A percentile compares a stretch with the other conserved stretches of the same genome.
phyloP scores from a whole-genome alignment of 92 coral and sea anemone genomes.

The Meandrina meandrites region DNA sequence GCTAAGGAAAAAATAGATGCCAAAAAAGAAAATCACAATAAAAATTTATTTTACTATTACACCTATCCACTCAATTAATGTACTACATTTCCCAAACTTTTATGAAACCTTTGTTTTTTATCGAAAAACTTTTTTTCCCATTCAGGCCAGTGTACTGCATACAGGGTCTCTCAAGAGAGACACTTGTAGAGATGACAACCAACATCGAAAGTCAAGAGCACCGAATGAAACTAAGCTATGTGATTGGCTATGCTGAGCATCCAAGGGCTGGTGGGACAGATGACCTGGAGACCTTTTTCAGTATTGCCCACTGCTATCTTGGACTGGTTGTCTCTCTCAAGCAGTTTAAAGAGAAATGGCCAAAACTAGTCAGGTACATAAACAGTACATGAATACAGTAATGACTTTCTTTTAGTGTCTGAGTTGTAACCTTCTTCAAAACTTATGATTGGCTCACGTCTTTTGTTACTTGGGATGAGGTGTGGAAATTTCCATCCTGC shows the following conservation, averaged over 20 bases:
- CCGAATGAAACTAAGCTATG: constrained; percentile 1
- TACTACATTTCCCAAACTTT: no score
- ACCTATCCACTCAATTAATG: no score
- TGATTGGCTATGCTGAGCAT: constrained; percentile 54
- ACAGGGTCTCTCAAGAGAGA: constrained; percentile 40
- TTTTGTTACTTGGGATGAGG: no score
- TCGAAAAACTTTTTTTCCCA: not conserved
- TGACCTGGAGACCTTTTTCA: constrained; percentile 57
- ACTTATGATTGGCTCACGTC: no score
- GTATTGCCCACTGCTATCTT: constrained; percentile 44
- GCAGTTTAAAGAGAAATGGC: constrained; percentile 61
- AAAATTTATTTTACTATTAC: no score
- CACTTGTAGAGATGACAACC: constrained; percentile 35
- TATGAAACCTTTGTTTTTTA: no score
- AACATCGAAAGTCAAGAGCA: constrained; percentile 51
- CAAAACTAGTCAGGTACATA: constrained; percentile 40
- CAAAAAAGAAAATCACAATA: no score
- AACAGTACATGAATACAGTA: not conserved
- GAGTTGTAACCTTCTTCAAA: no score
- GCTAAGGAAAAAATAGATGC: no score
- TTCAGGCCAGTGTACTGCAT: constrained; percentile 39
- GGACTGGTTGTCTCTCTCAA: constrained; percentile 58
- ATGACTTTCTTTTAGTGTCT: no score
- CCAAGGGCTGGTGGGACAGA: constrained; percentile 59
- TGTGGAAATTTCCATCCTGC: no score